Evolutionary conservation across 2,888 invertebrate species (phyloP), one percentile per base, ranked within the genome.

Genomic region (Dioctria linearis): DNA sequence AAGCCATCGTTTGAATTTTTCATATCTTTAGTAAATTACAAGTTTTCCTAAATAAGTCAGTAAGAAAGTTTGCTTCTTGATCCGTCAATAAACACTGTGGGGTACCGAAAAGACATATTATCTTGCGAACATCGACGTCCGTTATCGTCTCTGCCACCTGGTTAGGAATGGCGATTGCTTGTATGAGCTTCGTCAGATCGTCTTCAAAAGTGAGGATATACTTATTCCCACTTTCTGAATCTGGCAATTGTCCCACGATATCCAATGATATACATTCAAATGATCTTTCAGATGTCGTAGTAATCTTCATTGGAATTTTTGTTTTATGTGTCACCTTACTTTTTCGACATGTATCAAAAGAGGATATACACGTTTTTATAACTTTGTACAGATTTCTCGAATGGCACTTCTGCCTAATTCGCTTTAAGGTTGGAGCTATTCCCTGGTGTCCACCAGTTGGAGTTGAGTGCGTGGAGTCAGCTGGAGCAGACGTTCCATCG

Each of bases 141-240:
- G 87, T 86, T 6, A 87, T 84, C 2, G 85, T 86, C 82, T 83
- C 79, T 3, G 87, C 84, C 79, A 85, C 84, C 79, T 86, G 85
- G 80, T 85, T 84, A 5, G 79, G 80, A 11, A 86, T 69, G 11
- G 85, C 76, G 59, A 83, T 83, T 5, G 86, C 86, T 80, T 84
- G 83, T 8, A 85, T 85, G 81, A 83, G 87, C 85, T 87, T 87
- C 0, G 86, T 86, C n/a, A 86, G 79, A 80, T 87, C 86, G 67
- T 87, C 86, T 84, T 86, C 86, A 4, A 86, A 25, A 0, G 87
- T 87, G 25, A 85, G 46, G 39, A 86, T 83, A 42, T n/a, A 66
- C 13, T 13, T 37, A 43, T 66, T 40, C 9, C 66, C 84, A 57
- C 83, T 80, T 80, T 83, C 80, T 2, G 83, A 84, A 13, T 83